Base-by-base conservation (phyloP, 2,888 invertebrate species). In the Acronicta psi region DNA sequence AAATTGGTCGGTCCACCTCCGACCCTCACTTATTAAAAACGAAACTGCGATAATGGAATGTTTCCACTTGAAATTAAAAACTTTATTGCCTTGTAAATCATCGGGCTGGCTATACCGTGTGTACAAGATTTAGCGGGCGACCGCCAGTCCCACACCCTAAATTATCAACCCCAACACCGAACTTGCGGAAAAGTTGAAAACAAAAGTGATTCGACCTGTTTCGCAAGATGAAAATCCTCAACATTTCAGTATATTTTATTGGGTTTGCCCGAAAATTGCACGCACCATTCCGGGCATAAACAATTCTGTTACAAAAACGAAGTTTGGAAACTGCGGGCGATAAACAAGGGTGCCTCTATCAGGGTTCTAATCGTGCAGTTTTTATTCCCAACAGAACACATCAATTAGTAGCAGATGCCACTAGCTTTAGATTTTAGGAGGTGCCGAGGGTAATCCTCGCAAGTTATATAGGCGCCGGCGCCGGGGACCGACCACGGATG, bases 391-490 rank as follows among this genome's bases (percentile, higher is more conserved):
- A 29, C 77, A 76, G 87, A 75, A 77, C 77, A 72, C 87, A 87
- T 89, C 91, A 91, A 93, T 93, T 93, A 92, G 89, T 75, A 79
- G 77, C 92, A 92, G 82, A 85, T 93, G 92, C 82, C 80, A 83
- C 87, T 84, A 79, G 86, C 83, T 84, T 81, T 82, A 84, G 86
- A 83, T 86, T 88, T 87, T 81, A 86, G 83, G 77, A 87, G 85
- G 86, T 85, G 85, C 73, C 81, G 77, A 67, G 81, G 85, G 84
- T 82, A 85, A 86, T 86, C 83, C 84, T 59, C 47, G 62, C 81
- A 76, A 80, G 83, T 84, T 87, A 85, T 85, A 79, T 81, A 79
- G 79, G 73, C 75, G 67, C 69, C 74, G 79, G 73, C 75, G 67
- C 69, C 74, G 51, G 82, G 83, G 77, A 69, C 63, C 31, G 38